A percentile compares a stretch with the other conserved stretches of the same genome.
Conservation (phyloP, 2,888 invertebrate genomes). For the Scaptomyza flava region DNA sequence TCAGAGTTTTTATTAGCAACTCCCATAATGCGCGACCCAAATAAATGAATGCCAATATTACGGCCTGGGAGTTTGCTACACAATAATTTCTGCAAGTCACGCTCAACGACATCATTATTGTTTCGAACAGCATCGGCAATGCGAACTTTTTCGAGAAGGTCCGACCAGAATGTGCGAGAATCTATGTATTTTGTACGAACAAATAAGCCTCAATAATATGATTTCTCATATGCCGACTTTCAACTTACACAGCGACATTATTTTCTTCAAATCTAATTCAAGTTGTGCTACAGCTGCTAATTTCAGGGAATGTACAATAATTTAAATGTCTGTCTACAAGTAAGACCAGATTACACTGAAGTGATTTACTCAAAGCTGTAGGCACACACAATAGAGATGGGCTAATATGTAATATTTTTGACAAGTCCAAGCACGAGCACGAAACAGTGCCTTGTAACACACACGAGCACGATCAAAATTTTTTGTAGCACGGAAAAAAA, state of each 20-base stretch:
- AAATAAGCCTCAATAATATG: not conserved
- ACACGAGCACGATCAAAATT: too few relatives aligned
- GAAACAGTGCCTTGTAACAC: too few relatives aligned
- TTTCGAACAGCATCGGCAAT: slow-evolving; percentile 2
- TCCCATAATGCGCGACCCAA: slow-evolving; percentile 38
- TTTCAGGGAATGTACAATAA: not conserved
- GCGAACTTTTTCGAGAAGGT: not conserved
- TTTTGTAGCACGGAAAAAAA: too few relatives aligned
- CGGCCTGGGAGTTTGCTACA: not conserved
- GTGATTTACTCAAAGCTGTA: not conserved
- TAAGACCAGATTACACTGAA: not conserved
- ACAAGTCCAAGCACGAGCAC: too few relatives aligned
- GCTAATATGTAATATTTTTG: too few relatives aligned
- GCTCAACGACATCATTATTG: not conserved
- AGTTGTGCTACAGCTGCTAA: not conserved
- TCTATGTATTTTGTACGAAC: slow-evolving; percentile 3
- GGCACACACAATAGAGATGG: too few relatives aligned
- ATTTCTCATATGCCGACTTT: not conserved
- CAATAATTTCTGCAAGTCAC: slow-evolving; percentile 8
- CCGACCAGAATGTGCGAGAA: slow-evolving; percentile 4
- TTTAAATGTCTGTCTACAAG: not conserved
- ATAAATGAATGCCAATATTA: slow-evolving; percentile 1
- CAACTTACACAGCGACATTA: slow-evolving; percentile 25
- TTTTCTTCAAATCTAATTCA: not conserved
- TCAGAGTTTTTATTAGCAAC: slow-evolving; percentile 13